Evolutionary conservation across 2,888 invertebrate species (phyloP).

Genomic region (Ichneumoninae sp.): DNA sequence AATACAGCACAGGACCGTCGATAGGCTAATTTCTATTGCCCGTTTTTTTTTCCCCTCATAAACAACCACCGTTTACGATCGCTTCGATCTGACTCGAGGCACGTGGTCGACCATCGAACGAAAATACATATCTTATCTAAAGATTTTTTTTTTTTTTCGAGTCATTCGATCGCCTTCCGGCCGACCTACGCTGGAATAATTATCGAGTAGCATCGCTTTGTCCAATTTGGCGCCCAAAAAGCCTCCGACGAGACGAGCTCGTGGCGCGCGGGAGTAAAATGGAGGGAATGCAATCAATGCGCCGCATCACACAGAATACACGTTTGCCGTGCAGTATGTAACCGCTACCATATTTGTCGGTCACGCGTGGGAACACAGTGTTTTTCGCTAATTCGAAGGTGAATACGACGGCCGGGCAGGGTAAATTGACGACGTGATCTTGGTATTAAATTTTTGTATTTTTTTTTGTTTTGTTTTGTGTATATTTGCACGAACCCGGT

Average conservation of each 20-base stretch:
- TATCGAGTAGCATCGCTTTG: background rate
- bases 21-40: background rate
- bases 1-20: conserved; percentile 11
- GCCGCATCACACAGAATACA: conserved; percentile 21
- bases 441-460: conserved; percentile 13
- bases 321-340: conserved; percentile 36
- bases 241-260: conserved; percentile 8
- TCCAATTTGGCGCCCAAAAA: conserved; percentile 27
- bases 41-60: background rate
- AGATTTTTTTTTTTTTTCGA: background rate
- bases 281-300: conserved; percentile 56
- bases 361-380: conserved; percentile 42
- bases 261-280: conserved; percentile 50
- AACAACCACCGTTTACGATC: background rate
- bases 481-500: background rate
- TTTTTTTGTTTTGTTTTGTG: background rate
- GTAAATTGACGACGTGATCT: conserved; percentile 19
- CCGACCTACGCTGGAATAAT: background rate
- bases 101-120: background rate
- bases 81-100: background rate
- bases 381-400: conserved; percentile 17
- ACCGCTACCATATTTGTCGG: conserved; percentile 30
- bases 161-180: background rate
- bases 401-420: conserved; percentile 1
- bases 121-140: conserved; percentile 1